Evolutionary conservation across 2,113 vertebrate genomes (phyloP).

Genomic region (Tetrax tetrax): DNA sequence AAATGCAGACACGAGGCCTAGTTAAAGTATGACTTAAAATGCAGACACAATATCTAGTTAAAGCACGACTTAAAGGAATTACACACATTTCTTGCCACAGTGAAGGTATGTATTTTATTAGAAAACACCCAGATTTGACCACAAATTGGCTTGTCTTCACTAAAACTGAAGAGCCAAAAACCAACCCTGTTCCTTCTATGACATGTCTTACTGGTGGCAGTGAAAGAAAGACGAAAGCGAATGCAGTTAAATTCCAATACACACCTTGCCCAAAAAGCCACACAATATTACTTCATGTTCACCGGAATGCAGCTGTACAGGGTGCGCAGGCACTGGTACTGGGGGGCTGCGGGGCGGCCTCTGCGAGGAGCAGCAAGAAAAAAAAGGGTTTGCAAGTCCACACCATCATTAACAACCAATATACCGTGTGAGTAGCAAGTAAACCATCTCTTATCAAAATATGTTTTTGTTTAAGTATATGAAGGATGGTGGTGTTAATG

Average conservation of each 20-base stretch:
- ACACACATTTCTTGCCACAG: not conserved
- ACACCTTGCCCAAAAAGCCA: not conserved
- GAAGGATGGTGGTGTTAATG: not conserved
- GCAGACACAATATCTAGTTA: not conserved
- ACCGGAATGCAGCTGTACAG: not conserved
- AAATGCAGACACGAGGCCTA: not conserved
- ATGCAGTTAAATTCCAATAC: not conserved
- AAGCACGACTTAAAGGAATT: not conserved
- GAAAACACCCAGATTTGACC: not conserved
- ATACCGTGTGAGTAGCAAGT: not conserved
- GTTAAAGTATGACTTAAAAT: not conserved
- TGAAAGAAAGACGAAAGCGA: not conserved
- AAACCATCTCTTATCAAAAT: not conserved
- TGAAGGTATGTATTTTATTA: not conserved
- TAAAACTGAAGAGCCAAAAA: not conserved
- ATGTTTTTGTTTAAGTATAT: not conserved
- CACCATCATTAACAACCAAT: not conserved
- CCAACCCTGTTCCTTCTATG: not conserved
- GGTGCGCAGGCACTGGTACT: accelerated
- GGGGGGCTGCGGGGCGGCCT: not conserved
- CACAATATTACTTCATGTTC: not conserved
- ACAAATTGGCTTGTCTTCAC: not conserved
- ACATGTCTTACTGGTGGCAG: not conserved
- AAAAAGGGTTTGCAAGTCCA: not conserved
- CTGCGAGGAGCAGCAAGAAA: accelerated